phyloP scores from a whole-genome alignment of 2,113 vertebrate species.

The Helogale parvula region DNA sequence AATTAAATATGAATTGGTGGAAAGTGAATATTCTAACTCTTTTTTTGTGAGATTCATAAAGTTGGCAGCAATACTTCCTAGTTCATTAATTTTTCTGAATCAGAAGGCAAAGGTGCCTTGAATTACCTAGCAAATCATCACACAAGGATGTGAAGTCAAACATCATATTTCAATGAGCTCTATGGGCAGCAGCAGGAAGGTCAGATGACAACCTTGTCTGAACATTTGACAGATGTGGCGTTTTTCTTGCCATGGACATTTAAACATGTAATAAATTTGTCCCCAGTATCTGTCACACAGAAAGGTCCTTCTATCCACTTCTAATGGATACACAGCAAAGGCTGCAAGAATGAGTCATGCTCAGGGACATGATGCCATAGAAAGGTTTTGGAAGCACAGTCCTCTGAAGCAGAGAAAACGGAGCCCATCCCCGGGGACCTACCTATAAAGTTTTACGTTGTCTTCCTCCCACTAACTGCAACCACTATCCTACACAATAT shows the following conservation, averaged over 20 bases:
- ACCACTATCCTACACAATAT: not conserved
- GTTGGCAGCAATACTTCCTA: constrained; percentile 59
- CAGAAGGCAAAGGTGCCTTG: constrained; percentile 64
- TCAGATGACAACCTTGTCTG: not conserved
- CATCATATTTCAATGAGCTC: not conserved
- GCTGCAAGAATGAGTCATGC: not conserved
- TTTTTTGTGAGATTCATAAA: constrained; percentile 76
- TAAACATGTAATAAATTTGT: not conserved
- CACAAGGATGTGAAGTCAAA: constrained; percentile 44
- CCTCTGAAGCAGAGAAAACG: not conserved
- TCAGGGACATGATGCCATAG: not conserved
- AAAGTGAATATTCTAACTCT: constrained; percentile 76
- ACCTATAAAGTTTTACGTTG: not conserved
- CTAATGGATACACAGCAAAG: not conserved
- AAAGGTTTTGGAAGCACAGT: not conserved
- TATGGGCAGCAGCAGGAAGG: not conserved
- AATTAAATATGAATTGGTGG: constrained; percentile 60
- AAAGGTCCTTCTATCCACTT: not conserved
- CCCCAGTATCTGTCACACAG: not conserved
- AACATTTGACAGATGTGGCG: not conserved
- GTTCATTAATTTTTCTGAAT: constrained; percentile 74
- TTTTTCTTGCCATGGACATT: not conserved
- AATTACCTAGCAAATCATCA: constrained; percentile 62
- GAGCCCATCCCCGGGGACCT: not conserved
- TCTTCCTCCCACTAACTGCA: not conserved